Evolutionary conservation across 2,888 invertebrate species (phyloP), one percentile per base, ranked within the genome.

Genomic region (Muscina levida): DNA sequence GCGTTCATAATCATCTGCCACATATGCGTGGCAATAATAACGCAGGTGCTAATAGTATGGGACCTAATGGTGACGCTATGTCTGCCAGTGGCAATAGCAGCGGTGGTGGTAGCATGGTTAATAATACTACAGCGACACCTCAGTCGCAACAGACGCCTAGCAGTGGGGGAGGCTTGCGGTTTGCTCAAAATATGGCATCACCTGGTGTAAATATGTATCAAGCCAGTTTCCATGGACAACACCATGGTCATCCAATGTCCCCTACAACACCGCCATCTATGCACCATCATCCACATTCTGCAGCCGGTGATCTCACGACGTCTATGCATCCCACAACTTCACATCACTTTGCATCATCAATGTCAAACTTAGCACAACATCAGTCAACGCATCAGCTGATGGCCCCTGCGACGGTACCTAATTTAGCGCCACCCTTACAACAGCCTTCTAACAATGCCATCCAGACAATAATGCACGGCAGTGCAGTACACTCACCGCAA

Each of bases 1-100:
- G 91, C 3, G 88, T 90, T 6, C 91, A 91, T 80, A 91, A 91
- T 82, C 91, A 91, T 82, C 86, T 88, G 73, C 91, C 91, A 0
- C 91, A 91, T 78, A 90, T 91, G 88, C 90, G 90, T 56, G 85
- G 84, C 48, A 68, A 73, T 53, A 74, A 67, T 62, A 62, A 42
- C 8, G 66, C 46, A 8, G 46, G 66, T 57, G 78, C 77, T 39
- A 66, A 51, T 72, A 51, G 17, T 53, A 22, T 51, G 1, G 76
- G 72, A 13, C 62, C 71, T 2, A 77, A 19, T 68, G 71, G 66
- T 8, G 66, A 57, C 2, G 11, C 2, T 44, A 51, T 15, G n/a
- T 31, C 37, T 67, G 17, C 42, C 65, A 68, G 56, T 37, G 51
- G 62, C 22, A 77, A 46, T 67, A 13, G 37, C 11, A 39, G 78